Evolutionary conservation across 2,797 vertebrate genomes (phyloP), one percentile per base, ranked within the genome.

Genomic region (Adrianichthys oophorus): DNA sequence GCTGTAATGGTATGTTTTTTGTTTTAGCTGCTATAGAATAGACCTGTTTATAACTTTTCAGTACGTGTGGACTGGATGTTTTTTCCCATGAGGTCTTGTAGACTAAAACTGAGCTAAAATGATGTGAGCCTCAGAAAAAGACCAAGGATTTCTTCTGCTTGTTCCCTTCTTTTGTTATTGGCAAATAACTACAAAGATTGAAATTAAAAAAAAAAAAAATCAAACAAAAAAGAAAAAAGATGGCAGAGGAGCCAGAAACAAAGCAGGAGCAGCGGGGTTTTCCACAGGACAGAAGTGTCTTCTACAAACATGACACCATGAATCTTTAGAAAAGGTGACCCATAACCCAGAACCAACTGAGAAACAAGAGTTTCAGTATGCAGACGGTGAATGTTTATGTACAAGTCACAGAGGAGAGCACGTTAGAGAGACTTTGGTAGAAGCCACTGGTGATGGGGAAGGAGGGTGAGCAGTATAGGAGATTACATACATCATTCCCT

Each of bases 401-500:
- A 72, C 29, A 84, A 80, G 81, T 78, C 78, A 88, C 70, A 88
- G 57, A 67, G 72, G 79, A 71, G 72, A 76, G 73, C 49, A 85
- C 62, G 82, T 78, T 62, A 52, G 73, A 81, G 78, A 72, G 66
- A 79, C 76, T 87, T 77, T 77, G 70, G 75, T 32, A 70, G 74
- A 85, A 65, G 84, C 80, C 80, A 59, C 81, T 69, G 53, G 53
- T 29, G 68, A 60, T 65, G 68, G 62, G 23, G 47, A 12, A 17
- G 54, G 59, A 56, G 72, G 52, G 72, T 68, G 56, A 61, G 79
- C 65, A 80, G 69, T 68, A 92, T 91, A 93, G 82, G 87, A 92
- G 93, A 91, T 67, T 94, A 98, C 97, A 88, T 98, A 99, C 97
- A 96, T 98, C 92, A 84, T 92, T 89, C 73, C 87, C 91, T 89